Base-by-base conservation (phyloP, 64 coral and sea anemone species). In the Montipora capricornis region DNA sequence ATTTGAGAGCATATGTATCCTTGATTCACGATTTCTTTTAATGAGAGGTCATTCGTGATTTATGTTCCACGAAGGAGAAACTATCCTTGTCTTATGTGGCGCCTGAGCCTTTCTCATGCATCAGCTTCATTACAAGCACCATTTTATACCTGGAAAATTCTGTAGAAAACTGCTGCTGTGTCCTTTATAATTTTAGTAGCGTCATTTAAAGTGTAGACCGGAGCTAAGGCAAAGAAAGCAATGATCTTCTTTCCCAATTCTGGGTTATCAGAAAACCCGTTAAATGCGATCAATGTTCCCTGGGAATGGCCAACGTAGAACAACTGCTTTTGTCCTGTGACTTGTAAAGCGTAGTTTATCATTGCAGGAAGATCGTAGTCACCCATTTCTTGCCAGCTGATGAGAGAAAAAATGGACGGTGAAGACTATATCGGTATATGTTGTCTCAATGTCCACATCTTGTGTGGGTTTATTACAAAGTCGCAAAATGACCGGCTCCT, bases 221-320 rank as follows among this genome's bases (percentile, higher is more conserved):
- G 96, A 64, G 96, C 96, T 47, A 97, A 73, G 5, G 96, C 96
- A n/a, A 97, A 74, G 74, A 95, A 97, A 0, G 60, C 79, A 73
- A 95, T 97, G 47, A 97, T 74, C 52, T 82, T 91, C 4, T 87
- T 80, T 62, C 89, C 93, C 16, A 97, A 55, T 44, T 81, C 74
- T 44, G 93, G 62, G 73, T 97, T 87, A 24, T 55, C 80, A 26
- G 96, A 44, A 19, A 97, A 92, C 20, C 91, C 92, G 24, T 82
- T 94, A 29, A 97, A 97, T 6, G 66, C 95, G 44, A 97, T 92
- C 58, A 97, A 71, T 11, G 95, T 97, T 8, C 95, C 95, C 17
- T 97, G 95, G 6, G 95, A 97, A 48, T 97, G 95, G 0, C 95
- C 95, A 2, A 97, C 88, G 44, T 97, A 97, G 49, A 78, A 97